phyloP scores from a whole-genome alignment of 2,888 invertebrate genomes.

The Eremobia ochroleuca region DNA sequence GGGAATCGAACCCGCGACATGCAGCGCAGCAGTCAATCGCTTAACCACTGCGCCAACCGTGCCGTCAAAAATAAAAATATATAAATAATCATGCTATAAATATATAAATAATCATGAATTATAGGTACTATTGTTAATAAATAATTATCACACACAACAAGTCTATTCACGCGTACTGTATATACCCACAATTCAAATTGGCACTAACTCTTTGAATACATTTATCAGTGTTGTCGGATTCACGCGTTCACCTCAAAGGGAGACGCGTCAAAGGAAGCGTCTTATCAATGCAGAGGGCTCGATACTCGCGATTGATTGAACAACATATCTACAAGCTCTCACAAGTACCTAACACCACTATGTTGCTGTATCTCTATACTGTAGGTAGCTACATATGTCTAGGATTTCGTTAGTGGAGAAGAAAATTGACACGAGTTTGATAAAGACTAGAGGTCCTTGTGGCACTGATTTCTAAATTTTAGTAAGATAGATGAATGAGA shows the following conservation, averaged over 20 bases:
- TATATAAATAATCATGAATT: background rate
- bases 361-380: slow-evolving; percentile 5
- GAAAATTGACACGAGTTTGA: slow-evolving; percentile 2
- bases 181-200: slow-evolving; percentile 28
- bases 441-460: background rate
- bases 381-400: background rate
- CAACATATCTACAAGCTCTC: slow-evolving; percentile 37
- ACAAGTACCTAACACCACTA: slow-evolving; percentile 4
- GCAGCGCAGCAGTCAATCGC: too few species aligned
- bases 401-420: background rate
- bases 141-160: background rate
- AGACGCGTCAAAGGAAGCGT: slow-evolving; percentile 62
- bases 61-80: too few species aligned
- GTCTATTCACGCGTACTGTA: background rate
- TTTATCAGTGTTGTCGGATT: slow-evolving; percentile 54
- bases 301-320: slow-evolving; percentile 62
- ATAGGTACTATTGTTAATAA: background rate
- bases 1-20: too few species aligned
- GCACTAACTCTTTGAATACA: slow-evolving; percentile 43
- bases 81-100: too few species aligned
- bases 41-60: too few species aligned
- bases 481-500: background rate
- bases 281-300: slow-evolving; percentile 67
- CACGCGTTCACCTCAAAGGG: slow-evolving; percentile 54
- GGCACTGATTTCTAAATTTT: background rate